These are phyloP conservation scores for Subacronicta megacephala DNA, from an alignment of 2,888 invertebrate genomes.

Conservation along the genomic window DNA sequence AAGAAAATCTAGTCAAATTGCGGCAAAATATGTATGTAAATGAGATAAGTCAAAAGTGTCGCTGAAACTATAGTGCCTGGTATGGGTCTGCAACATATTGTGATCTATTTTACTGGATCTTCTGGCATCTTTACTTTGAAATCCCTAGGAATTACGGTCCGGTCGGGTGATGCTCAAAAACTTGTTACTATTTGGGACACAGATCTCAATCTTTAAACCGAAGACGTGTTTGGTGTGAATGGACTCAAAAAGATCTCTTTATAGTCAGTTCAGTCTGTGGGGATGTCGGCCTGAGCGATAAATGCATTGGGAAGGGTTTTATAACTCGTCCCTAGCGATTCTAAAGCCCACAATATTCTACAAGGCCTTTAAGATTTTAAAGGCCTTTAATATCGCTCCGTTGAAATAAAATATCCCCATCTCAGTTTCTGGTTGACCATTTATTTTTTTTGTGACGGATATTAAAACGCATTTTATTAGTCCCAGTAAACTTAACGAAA, in stretches of 20 bases:
- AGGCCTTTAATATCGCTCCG: background rate
- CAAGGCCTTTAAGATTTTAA: constrained; percentile 1
- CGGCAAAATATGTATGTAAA: background rate
- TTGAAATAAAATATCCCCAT: constrained; percentile 6
- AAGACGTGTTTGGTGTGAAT: constrained; percentile 20
- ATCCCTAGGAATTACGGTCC: constrained; percentile 1
- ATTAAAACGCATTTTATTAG: constrained; percentile 7
- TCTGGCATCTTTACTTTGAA: constrained; percentile 7
- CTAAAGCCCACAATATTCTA: constrained; percentile 14
- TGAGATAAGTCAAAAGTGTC: background rate
- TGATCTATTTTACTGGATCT: constrained; percentile 5
- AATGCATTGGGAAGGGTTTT: constrained; percentile 31
- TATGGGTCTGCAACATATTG: no score
- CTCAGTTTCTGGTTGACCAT: background rate
- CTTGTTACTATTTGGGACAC: constrained; percentile 40
- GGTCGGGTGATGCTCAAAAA: constrained; percentile 29
- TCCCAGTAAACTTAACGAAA: constrained; percentile 7
- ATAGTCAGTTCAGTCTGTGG: constrained; percentile 17
- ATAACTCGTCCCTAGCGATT: constrained; percentile 33
- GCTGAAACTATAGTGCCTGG: no score
- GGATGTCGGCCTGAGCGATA: constrained; percentile 20
- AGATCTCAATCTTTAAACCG: constrained; percentile 44
- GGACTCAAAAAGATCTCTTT: constrained; percentile 13
- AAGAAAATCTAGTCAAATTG: background rate
- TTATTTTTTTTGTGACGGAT: background rate